Evolutionary conservation across 2,797 vertebrate genomes (phyloP), one percentile per base, ranked within the genome.

Genomic region (Coilia nasus): DNA sequence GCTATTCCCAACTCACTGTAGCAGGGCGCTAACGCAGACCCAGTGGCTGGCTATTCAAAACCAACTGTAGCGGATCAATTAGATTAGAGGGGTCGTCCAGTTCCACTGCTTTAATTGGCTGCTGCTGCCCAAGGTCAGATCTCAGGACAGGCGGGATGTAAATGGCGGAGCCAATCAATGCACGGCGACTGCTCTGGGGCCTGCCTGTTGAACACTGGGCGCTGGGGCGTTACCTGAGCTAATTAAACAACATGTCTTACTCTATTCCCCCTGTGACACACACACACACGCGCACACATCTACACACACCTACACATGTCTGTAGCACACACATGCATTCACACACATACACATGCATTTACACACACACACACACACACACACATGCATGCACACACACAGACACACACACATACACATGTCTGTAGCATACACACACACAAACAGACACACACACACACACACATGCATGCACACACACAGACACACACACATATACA

Each of bases 81-180:
- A 95, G 95, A 91, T 95, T 96, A 94, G n/a, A 71, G 90, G 92
- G 89, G 92, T 94, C 94, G 87, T 96, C 95, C 93, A 91, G 91
- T 94, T 94, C 88, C 10, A 92, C 90, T 90, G 95, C 28, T 94
- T 96, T 96, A 97, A 97, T 97, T 96, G 96, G 92, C 93, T 87
- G 88, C 87, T 86, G 82, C 64, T 88, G 85, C 90, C 84, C 64
- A 81, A 41, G 89, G 86, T 91, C 85, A 23, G 89, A 91, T 90
- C 84, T 83, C 86, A 90, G 91, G 92, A 90, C 57, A 84, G 88
- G 23, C 64, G 44, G 82, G 83, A 83, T 85, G 57, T 71, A 85
- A 91, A 90, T 85, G 87, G 93, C 88, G 15, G 83, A 50, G 90
- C 89, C 81, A 93, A 92, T 94, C 91, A 85, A 90, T 93, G 90